Evolutionary conservation across 2,113 vertebrate species (phyloP).

Genomic region (Piliocolobus tephrosceles): DNA sequence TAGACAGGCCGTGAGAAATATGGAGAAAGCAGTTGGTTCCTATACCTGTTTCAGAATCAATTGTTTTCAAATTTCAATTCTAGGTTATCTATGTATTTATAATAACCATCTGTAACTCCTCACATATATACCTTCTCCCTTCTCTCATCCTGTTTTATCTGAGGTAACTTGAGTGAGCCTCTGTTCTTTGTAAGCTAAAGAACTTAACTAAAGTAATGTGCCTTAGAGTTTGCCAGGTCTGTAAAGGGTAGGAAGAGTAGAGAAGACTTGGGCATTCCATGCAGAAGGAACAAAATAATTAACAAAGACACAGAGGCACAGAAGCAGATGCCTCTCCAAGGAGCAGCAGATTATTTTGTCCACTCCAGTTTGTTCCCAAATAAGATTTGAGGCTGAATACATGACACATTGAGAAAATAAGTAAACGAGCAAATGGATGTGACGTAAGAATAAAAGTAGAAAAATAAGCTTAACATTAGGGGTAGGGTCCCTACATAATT

Average conservation of each 20-base stretch:
- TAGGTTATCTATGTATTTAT: neutral
- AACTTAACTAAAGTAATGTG: neutral
- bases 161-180: slow-evolving; percentile 3
- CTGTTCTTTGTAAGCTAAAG: slow-evolving; percentile 33
- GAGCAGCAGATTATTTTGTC: neutral
- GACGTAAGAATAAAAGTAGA: neutral
- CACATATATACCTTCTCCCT: neutral
- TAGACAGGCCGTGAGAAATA: neutral
- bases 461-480: slow-evolving; percentile 14
- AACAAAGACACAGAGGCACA: neutral
- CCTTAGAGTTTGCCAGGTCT: slow-evolving; percentile 14
- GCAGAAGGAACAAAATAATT: slow-evolving; percentile 13
- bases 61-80: slow-evolving; percentile 19
- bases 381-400: slow-evolving; percentile 25
- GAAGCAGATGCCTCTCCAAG: neutral
- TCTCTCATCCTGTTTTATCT: neutral
- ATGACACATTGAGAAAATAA: slow-evolving; percentile 12
- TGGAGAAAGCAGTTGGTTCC: neutral
- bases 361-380: neutral
- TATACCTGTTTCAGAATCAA: neutral
- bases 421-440: slow-evolving; percentile 25
- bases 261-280: neutral
- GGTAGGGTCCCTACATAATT: neutral
- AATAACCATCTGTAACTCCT: neutral
- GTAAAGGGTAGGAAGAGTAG: neutral